Conservation (phyloP, 2,888 invertebrate species). For the Tenthredo mesomela region DNA sequence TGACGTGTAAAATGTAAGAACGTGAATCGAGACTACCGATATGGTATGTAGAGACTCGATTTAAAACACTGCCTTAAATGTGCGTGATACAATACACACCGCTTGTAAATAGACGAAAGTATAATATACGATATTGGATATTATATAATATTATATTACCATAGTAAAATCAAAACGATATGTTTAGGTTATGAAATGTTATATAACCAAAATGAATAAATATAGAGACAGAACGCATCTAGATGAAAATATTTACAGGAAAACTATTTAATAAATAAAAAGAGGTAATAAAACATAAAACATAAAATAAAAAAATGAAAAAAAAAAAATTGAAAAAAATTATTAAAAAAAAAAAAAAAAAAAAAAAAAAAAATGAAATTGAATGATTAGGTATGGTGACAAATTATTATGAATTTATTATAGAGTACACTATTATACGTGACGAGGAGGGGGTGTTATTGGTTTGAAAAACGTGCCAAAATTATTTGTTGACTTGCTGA, state of each 20-base stretch:
- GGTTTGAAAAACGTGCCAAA: conserved; percentile 74
- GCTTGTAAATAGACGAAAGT: conserved; percentile 52
- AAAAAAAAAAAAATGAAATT: conserved; percentile 2
- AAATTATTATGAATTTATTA: conserved; percentile 66
- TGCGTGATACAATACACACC: conserved; percentile 54
- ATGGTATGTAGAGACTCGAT: conserved; percentile 9
- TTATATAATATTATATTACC: conserved; percentile 43
- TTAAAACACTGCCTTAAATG: conserved; percentile 68
- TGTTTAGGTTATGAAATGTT: conserved; percentile 69
- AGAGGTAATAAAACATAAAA: conserved; percentile 53
- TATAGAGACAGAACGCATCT: conserved; percentile 62
- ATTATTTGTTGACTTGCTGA: conserved; percentile 65
- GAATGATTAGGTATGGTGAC: conserved; percentile 42
- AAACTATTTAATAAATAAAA: conserved; percentile 56
- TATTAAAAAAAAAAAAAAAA: conserved; percentile 30
- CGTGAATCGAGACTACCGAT: conserved; percentile 34
- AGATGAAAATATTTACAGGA: conserved; percentile 58
- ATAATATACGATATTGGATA: conserved; percentile 50
- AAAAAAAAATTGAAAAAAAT: background rate
- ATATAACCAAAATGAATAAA: conserved; percentile 64
- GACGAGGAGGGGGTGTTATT: conserved; percentile 62
- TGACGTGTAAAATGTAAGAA: conserved; percentile 43
- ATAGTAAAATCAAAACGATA: conserved; percentile 58
- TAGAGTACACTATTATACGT: conserved; percentile 60
- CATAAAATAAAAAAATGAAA: conserved; percentile 49